Evolutionary conservation across 2,113 vertebrate species (phyloP).

Genomic region (Hiodon tergisus): DNA sequence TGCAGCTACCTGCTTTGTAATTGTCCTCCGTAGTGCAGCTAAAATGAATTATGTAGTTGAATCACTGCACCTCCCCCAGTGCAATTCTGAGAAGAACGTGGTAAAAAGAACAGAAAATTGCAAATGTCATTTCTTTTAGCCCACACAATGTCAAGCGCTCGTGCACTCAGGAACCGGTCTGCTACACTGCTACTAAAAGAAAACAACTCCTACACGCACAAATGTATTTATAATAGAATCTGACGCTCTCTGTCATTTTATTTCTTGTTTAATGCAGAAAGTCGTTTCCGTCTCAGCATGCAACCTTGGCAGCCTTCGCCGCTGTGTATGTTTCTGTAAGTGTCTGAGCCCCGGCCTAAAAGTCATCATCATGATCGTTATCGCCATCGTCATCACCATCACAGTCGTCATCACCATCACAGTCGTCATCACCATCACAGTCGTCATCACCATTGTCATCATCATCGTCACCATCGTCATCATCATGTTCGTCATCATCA

Average conservation of each 20-base stretch:
- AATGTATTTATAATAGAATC: conserved; percentile 4
- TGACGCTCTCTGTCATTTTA: neutral
- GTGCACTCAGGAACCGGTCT: conserved; percentile 12
- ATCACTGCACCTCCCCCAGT: neutral
- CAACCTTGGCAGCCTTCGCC: conserved; percentile 75
- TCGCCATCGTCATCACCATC: neutral
- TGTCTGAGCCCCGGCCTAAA: conserved; percentile 29
- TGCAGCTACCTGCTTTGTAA: neutral
- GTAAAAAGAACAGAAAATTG: neutral
- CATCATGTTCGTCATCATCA: too few relatives aligned
- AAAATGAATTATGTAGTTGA: neutral
- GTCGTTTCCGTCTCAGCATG: conserved; percentile 78
- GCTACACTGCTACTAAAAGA: neutral
- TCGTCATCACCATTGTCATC: too few relatives aligned
- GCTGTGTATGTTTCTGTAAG: conserved; percentile 80
- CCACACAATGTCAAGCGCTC: conserved; percentile 11
- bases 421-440: too few relatives aligned
- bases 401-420: neutral
- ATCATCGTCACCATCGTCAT: too few relatives aligned
- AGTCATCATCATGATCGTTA: neutral
- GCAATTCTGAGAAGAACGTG: neutral
- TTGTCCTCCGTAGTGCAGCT: neutral
- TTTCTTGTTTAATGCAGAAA: conserved; percentile 61
- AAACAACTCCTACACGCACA: neutral
- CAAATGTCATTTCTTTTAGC: conserved; percentile 20